Conservation (phyloP, 2,888 invertebrate genomes). For the Leptopilina syphax region DNA sequence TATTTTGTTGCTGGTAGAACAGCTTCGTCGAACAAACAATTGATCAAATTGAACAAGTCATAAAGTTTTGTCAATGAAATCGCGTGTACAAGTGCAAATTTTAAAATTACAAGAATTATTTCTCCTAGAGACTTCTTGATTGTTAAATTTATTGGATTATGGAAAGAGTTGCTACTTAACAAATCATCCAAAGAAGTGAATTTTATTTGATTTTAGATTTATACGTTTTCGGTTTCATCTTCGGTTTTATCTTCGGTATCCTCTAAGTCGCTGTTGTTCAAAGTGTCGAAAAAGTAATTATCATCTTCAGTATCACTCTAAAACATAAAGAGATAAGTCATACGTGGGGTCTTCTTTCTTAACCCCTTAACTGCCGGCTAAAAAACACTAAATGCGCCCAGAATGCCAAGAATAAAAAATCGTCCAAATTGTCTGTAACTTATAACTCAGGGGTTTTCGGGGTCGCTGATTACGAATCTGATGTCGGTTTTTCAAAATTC, state of each 20-base stretch:
- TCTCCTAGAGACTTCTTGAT: background rate
- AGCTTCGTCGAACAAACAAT: background rate
- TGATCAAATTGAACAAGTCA: background rate
- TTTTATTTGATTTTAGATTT: background rate
- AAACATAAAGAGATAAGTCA: background rate
- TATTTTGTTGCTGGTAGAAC: background rate
- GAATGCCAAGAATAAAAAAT: no score
- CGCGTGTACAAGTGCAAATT: background rate
- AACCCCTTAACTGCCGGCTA: no score
- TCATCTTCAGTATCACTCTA: background rate
- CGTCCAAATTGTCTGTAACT: no score
- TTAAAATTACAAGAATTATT: background rate
- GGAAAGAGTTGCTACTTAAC: background rate
- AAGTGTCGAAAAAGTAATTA: background rate
- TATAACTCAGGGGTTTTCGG: no score
- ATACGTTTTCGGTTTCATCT: background rate
- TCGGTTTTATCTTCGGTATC: no score
- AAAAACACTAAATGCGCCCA: no score
- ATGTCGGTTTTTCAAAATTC: no score
- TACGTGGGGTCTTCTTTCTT: no score
- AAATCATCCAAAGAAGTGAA: background rate
- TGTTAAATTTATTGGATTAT: background rate
- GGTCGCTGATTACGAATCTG: no score
- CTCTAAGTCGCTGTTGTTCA: background rate
- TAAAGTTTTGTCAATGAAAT: background rate